Conservation (phyloP, 2,113 vertebrate species). For the Dipodomys stephensi region DNA sequence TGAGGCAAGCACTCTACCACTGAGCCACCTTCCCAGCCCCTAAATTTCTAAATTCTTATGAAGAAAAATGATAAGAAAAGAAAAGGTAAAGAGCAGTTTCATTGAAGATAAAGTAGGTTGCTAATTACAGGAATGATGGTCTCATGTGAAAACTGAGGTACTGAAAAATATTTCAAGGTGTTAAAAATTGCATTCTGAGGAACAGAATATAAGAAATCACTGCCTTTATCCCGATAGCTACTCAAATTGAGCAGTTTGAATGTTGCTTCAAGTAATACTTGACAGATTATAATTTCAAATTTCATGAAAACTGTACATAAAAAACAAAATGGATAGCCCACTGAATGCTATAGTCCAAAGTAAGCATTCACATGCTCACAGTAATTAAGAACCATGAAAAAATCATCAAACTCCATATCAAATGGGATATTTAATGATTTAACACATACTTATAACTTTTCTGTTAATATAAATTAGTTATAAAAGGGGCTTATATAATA, state of each 20-base stretch:
- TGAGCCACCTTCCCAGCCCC: no score
- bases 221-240: not conserved
- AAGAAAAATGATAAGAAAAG: not conserved
- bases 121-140: not conserved
- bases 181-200: not conserved
- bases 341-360: not conserved
- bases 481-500: no score
- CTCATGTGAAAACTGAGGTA: not conserved
- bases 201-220: not conserved
- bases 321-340: slow-evolving; percentile 8
- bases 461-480: not conserved
- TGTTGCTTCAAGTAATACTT: not conserved
- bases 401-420: not conserved
- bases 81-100: not conserved
- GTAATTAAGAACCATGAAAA: slow-evolving; percentile 14
- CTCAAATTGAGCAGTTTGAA: slow-evolving; percentile 41
- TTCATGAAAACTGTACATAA: not conserved
- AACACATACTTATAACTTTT: slow-evolving; percentile 4
- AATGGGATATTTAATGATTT: not conserved
- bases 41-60: not conserved
- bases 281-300: slow-evolving; percentile 13
- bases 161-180: not conserved
- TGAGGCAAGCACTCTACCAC: no score
- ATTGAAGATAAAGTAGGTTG: not conserved
- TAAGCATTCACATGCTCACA: not conserved